Conservation (phyloP, 2,888 invertebrate genomes). For the Callosobruchus maculatus region DNA sequence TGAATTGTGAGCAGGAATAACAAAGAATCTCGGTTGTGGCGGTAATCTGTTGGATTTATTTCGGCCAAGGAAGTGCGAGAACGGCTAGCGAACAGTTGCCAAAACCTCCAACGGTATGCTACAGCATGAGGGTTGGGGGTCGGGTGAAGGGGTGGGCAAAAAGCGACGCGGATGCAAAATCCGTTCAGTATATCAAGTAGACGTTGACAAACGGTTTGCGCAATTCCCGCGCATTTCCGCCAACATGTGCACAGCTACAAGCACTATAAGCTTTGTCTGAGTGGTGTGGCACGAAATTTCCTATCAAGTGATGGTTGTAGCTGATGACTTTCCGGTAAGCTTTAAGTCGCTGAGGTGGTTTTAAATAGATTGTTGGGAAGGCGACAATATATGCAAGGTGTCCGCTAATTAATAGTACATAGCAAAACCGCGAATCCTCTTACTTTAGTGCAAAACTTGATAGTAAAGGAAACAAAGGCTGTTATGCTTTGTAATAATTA, state of each 20-base stretch:
- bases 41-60: neutral
- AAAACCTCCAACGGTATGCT: neutral
- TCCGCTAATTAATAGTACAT: too few relatives aligned
- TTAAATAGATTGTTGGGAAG: too few relatives aligned
- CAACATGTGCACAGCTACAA: neutral
- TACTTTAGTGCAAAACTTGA: too few relatives aligned
- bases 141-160: conserved; percentile 9
- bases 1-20: neutral
- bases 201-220: conserved; percentile 31
- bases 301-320: neutral
- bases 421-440: too few relatives aligned
- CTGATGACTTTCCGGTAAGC: too few relatives aligned
- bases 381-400: too few relatives aligned
- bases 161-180: conserved; percentile 32
- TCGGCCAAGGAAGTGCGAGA: neutral
- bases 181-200: conserved; percentile 33
- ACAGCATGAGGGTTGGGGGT: neutral
- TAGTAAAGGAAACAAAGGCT: too few relatives aligned
- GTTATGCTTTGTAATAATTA: too few relatives aligned
- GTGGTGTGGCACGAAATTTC: neutral
- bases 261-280: neutral
- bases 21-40: neutral
- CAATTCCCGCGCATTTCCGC: conserved; percentile 34
- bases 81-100: neutral
- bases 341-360: too few relatives aligned